phyloP scores from a whole-genome alignment of 2,113 vertebrate species.

The Diphyllodes magnificus region DNA sequence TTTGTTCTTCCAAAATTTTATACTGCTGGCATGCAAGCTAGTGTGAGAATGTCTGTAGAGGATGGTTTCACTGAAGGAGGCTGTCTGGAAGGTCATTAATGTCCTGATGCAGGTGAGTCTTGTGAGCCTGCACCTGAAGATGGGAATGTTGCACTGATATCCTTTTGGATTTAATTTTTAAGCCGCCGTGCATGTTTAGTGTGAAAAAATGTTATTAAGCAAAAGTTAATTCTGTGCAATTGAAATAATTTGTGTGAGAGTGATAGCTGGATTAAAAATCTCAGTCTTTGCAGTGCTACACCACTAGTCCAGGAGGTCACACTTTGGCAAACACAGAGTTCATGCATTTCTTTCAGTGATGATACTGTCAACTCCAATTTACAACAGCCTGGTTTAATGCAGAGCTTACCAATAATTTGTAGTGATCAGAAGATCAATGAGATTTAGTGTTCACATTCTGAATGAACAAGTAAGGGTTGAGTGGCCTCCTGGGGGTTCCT shows the following conservation, averaged over 20 bases:
- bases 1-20: not conserved
- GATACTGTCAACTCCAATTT: slow-evolving; percentile 61
- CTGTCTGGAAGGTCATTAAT: not conserved
- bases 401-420: slow-evolving; percentile 68
- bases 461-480: slow-evolving; percentile 35
- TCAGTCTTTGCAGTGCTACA: not conserved
- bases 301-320: not conserved
- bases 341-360: slow-evolving; percentile 39
- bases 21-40: not conserved
- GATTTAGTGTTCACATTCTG: slow-evolving; percentile 30
- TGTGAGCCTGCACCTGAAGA: not conserved
- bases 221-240: not conserved
- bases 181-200: not conserved
- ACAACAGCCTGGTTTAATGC: slow-evolving; percentile 30
- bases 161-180: not conserved
- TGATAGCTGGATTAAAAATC: not conserved
- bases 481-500: not conserved
- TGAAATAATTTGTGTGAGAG: not conserved
- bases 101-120: not conserved
- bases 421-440: slow-evolving; percentile 65
- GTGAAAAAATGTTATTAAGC: not conserved
- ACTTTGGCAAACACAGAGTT: not conserved
- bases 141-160: not conserved
- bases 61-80: not conserved
- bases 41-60: not conserved